These are phyloP conservation scores for Parnassius orleans DNA, from an alignment of 2,888 invertebrate species.

Conservation along the genomic window DNA sequence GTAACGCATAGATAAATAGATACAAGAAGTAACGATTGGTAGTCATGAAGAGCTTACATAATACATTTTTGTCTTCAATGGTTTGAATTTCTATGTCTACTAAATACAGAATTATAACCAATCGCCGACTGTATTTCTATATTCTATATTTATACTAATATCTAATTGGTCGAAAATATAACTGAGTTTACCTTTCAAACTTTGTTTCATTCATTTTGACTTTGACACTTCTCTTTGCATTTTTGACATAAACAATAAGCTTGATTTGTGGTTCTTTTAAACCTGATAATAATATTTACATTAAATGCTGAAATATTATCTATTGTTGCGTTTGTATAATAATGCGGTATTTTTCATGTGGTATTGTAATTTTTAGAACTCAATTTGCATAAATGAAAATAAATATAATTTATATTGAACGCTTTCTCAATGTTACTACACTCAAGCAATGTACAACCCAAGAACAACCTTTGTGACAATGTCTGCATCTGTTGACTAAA, in stretches of 20 bases:
- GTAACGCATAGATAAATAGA: no score
- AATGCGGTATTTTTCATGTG: neutral
- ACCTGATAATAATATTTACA: conserved; percentile 9
- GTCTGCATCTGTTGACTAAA: conserved; percentile 81
- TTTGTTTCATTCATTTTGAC: conserved; percentile 9
- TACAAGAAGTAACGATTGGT: conserved; percentile 19
- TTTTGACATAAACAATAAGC: conserved; percentile 44
- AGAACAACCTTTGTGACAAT: conserved; percentile 72
- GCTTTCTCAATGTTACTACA: conserved; percentile 50
- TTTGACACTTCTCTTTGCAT: conserved; percentile 30
- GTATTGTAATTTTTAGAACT: neutral
- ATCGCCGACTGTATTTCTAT: conserved; percentile 16
- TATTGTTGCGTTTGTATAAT: no score
- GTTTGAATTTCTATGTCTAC: neutral
- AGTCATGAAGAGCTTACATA: neutral
- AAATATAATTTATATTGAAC: conserved; percentile 18
- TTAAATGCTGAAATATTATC: conserved; percentile 1
- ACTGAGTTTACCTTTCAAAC: conserved; percentile 29
- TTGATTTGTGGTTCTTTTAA: conserved; percentile 48
- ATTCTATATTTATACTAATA: conserved; percentile 1
- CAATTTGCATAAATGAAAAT: conserved; percentile 4
- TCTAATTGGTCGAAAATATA: conserved; percentile 31
- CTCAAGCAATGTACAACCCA: conserved; percentile 55
- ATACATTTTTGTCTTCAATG: neutral
- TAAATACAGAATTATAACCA: conserved; percentile 14